phyloP scores from a whole-genome alignment of 2,113 vertebrate genomes.

The Mesocricetus auratus region DNA sequence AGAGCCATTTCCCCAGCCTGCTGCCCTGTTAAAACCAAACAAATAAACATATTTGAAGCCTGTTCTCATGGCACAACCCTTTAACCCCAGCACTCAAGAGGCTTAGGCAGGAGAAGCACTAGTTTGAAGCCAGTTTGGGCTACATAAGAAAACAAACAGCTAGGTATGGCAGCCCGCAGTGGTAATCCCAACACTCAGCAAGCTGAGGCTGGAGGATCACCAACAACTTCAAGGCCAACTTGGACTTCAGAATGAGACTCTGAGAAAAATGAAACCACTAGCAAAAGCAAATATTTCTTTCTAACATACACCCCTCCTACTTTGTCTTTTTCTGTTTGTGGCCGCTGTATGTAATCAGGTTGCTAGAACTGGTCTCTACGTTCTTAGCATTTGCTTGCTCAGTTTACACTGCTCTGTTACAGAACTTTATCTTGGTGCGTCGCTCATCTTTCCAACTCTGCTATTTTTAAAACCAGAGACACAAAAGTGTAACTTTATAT shows the following conservation, averaged over 20 bases:
- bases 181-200: not conserved
- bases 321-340: not conserved
- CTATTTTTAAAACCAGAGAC: conserved; percentile 16
- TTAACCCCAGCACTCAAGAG: not conserved
- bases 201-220: not conserved
- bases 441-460: not conserved
- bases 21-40: not conserved
- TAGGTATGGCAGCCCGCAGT: not conserved
- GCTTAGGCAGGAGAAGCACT: not conserved
- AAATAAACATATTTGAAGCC: not conserved
- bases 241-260: not conserved
- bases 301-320: too few relatives aligned
- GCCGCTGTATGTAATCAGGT: not conserved
- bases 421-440: not conserved
- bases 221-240: not conserved
- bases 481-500: not conserved
- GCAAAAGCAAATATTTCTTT: not conserved
- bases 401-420: not conserved
- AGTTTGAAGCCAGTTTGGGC: not conserved
- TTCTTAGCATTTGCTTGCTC: not conserved
- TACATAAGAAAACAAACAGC: not conserved
- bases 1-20: not conserved
- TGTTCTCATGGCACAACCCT: too few relatives aligned
- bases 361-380: not conserved
- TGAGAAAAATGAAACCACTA: not conserved